Conservation (phyloP, 2,113 vertebrate genomes). For the Paradisaea rubra region DNA sequence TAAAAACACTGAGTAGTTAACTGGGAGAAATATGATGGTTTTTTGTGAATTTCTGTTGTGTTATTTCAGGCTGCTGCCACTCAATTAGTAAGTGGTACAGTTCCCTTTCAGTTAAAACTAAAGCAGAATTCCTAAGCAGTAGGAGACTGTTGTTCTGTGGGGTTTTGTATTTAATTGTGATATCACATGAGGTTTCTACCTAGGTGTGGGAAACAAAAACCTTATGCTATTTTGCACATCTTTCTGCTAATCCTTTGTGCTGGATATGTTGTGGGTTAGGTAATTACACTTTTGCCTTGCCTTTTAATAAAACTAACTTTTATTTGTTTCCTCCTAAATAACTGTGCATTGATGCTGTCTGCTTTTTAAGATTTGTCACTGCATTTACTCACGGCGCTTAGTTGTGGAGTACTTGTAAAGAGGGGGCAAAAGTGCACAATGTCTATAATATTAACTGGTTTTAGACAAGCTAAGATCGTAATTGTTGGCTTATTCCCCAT, state of each 20-base stretch:
- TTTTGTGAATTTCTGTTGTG: background rate
- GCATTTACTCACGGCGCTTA: background rate
- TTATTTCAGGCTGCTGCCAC: background rate
- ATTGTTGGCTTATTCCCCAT: background rate
- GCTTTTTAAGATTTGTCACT: background rate
- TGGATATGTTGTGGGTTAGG: background rate
- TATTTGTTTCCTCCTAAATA: background rate
- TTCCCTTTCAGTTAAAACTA: background rate
- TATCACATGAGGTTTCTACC: background rate
- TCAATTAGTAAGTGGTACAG: background rate
- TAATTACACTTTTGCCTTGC: background rate
- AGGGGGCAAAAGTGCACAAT: background rate
- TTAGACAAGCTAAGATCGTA: background rate
- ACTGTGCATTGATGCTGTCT: background rate
- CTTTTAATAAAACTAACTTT: background rate
- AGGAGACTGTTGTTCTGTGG: background rate
- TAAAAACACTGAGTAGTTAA: background rate
- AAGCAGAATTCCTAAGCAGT: background rate
- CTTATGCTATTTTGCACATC: background rate
- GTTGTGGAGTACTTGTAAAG: background rate
- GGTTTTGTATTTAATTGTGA: background rate
- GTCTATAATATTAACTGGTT: background rate
- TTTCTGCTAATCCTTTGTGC: background rate
- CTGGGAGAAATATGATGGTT: background rate
- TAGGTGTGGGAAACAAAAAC: background rate